Evolutionary conservation across 2,888 invertebrate species (phyloP).

Genomic region (Philereme vetulata): DNA sequence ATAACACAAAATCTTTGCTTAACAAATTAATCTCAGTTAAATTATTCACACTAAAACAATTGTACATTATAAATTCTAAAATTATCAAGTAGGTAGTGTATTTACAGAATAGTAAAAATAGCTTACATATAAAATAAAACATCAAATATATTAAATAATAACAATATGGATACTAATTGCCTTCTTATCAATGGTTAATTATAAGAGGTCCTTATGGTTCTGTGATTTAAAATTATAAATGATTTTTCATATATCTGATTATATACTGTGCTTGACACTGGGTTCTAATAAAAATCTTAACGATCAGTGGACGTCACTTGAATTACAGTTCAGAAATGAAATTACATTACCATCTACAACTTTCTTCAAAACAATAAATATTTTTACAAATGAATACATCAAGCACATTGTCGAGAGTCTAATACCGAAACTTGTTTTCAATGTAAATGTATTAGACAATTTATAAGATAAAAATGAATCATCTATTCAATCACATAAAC

Average conservation of each 20-base stretch:
- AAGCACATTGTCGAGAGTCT: conserved; percentile 60
- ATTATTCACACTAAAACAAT: conserved; percentile 84
- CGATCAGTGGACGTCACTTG: conserved; percentile 48
- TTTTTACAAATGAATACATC: conserved; percentile 44
- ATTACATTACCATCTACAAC: conserved; percentile 33
- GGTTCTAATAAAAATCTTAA: conserved; percentile 37
- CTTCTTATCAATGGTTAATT: conserved; percentile 84
- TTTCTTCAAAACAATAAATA: conserved; percentile 29
- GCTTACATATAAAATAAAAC: conserved; percentile 81
- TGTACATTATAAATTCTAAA: conserved; percentile 81
- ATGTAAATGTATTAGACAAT: conserved; percentile 43
- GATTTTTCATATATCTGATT: conserved; percentile 42
- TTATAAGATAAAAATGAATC: conserved; percentile 60
- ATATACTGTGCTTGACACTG: conserved; percentile 59
- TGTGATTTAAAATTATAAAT: conserved; percentile 71
- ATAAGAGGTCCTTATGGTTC: conserved; percentile 85
- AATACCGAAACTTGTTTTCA: conserved; percentile 50
- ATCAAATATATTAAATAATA: conserved; percentile 84
- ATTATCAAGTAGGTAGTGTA: conserved; percentile 74
- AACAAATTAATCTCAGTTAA: conserved; percentile 76
- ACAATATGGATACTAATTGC: conserved; percentile 83
- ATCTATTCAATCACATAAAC: conserved; percentile 77
- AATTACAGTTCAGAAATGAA: conserved; percentile 29
- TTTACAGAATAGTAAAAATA: conserved; percentile 80
- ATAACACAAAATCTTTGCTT: conserved; percentile 65